Conservation (phyloP, 2,113 vertebrate genomes). For the Pollimyrus isidori region DNA sequence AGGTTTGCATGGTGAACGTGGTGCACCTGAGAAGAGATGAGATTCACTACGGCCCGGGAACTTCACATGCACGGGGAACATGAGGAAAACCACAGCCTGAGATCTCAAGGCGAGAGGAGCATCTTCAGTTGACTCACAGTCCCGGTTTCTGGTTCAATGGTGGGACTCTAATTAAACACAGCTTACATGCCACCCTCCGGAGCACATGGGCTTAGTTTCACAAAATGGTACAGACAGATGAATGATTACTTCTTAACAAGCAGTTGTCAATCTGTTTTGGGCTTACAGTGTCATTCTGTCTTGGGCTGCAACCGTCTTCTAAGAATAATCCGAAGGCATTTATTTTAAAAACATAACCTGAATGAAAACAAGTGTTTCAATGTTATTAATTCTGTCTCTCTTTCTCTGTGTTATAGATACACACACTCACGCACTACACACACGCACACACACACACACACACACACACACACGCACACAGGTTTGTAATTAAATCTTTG, state of each 20-base stretch:
- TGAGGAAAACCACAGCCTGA: not conserved
- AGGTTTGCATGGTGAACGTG: not conserved
- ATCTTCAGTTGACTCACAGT: not conserved
- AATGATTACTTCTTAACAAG: not conserved
- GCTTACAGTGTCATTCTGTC: not conserved
- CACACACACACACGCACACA: not conserved
- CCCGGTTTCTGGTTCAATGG: not conserved
- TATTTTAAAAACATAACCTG: not conserved
- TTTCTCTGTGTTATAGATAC: not conserved
- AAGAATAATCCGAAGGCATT: not conserved
- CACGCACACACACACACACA: not conserved
- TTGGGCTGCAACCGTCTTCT: not conserved
- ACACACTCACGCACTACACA: too few relatives aligned
- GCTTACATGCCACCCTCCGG: not conserved
- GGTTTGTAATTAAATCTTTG: too few relatives aligned
- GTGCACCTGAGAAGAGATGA: not conserved
- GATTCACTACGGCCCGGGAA: not conserved
- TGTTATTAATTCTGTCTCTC: not conserved
- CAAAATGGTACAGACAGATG: not conserved
- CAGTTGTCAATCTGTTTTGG: not conserved
- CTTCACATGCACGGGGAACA: not conserved
- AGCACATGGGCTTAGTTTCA: not conserved
- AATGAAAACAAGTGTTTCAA: not conserved
- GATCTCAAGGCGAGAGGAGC: not conserved
- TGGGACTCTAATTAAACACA: slow-evolving; percentile 4